A percentile compares a stretch with the other conserved stretches of the same genome.
These are phyloP conservation scores for Megalopta genalis DNA, from an alignment of 1,140 invertebrate genomes.

Conservation along the genomic window DNA sequence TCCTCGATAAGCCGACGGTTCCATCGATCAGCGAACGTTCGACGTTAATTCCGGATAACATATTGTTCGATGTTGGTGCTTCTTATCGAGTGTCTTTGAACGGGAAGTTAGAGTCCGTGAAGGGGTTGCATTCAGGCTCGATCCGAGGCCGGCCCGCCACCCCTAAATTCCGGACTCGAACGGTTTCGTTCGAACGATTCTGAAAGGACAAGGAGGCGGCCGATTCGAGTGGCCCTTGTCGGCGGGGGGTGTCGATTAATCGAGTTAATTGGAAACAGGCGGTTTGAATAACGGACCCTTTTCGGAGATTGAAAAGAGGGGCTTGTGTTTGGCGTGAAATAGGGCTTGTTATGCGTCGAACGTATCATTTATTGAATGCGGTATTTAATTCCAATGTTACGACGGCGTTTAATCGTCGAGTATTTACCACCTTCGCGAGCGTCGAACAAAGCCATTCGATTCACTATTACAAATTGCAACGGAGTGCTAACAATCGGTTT, in stretches of 20 bases:
- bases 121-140: background rate
- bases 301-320: background rate
- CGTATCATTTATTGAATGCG: background rate
- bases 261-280: slow-evolving; percentile 43
- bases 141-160: background rate
- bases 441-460: background rate
- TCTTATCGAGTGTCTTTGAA: too few relatives aligned
- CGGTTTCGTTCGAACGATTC: slow-evolving; percentile 7
- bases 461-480: too few relatives aligned
- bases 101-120: background rate
- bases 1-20: too few relatives aligned
- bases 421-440: background rate
- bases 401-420: background rate
- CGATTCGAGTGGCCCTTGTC: slow-evolving; percentile 21
- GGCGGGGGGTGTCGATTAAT: slow-evolving; percentile 38
- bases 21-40: too few relatives aligned
- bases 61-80: too few relatives aligned
- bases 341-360: slow-evolving; percentile 1
- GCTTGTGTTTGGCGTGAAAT: slow-evolving; percentile 17
- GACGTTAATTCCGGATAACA: too few relatives aligned
- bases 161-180: slow-evolving; percentile 1
- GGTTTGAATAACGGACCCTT: slow-evolving; percentile 24
- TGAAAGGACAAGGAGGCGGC: slow-evolving; percentile 27
- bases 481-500: too few relatives aligned
- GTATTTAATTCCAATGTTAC: slow-evolving; percentile 5